Evolutionary conservation across 2,888 invertebrate species (phyloP), one percentile per base, ranked within the genome.

Genomic region (Augiades crinisus): DNA sequence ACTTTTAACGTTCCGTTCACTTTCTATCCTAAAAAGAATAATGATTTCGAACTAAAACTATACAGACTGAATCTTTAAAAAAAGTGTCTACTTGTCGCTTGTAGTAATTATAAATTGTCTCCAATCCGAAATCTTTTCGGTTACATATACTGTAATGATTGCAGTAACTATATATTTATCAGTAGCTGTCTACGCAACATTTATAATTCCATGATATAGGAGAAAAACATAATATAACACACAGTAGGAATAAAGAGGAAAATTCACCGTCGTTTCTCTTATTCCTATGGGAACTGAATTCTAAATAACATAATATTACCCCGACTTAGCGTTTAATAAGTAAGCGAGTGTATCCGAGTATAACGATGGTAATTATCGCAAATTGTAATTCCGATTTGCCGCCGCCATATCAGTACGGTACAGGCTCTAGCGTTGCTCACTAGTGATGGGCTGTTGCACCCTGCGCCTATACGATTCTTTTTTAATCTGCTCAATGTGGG

Each of bases 351-450:
- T 16, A 41, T 41, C 27, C 41, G 41, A 27, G 27, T 17, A 17
- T 41, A 24, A 41, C 27, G 27, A 14, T 5, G 16, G 14, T 41
- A 27, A 27, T 41, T 41, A 41, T 41, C 27, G 41, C 41, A 17
- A 41, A 27, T 41, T 41, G 41, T 41, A 17, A 41, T 41, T 41
- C 41, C 27, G 41, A 41, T 41, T 41, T 17, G 38, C 38, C 24
- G 24, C 41, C 17, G 17, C 27, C 41, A 16, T 41, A 41, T 41
- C 41, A 41, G 41, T 16, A 10, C 5, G 12, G 27, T 27, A 27
- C 41, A 41, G 27, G 41, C 41, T 10, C 3, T 10, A 8, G 10
- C 4, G 13, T n/a, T n/a, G n/a, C n/a, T n/a, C n/a, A 6, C 12
- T 41, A 41, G 41, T 17, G 41, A 41, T 27, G 27, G 27, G n/a